Conservation (phyloP, 2,113 vertebrate species). For the Corythornis cristatus region DNA sequence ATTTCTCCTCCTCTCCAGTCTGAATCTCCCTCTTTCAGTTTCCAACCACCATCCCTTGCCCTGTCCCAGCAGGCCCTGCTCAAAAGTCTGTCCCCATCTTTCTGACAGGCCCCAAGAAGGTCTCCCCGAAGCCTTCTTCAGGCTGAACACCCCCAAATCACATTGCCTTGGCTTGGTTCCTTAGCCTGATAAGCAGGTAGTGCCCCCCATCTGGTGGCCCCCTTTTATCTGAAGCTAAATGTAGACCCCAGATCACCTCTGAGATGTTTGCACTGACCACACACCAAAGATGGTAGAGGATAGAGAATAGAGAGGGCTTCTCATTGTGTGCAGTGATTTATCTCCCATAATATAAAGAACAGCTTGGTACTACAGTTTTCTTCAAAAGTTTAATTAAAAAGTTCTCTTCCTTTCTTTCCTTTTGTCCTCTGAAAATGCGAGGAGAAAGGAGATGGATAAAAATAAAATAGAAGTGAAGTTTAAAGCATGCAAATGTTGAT, state of each 20-base stretch:
- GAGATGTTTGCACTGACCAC: background rate
- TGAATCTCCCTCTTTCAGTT: background rate
- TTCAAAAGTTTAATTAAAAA: constrained; percentile 56
- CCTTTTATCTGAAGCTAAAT: background rate
- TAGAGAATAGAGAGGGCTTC: background rate
- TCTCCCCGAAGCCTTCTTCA: background rate
- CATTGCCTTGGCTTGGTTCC: background rate
- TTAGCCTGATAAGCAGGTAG: background rate
- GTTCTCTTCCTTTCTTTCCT: constrained; percentile 3
- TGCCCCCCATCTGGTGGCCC: background rate
- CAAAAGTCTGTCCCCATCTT: background rate
- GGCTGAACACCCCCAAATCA: background rate
- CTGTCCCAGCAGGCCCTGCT: background rate
- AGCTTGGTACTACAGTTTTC: background rate
- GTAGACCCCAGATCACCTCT: background rate
- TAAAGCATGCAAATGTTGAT: constrained; percentile 59
- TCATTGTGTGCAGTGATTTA: constrained; percentile 18
- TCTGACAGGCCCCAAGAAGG: background rate
- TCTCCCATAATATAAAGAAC: background rate
- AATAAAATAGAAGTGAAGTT: constrained; percentile 47
- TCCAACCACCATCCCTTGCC: background rate
- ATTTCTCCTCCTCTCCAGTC: too few relatives aligned
- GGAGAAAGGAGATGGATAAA: constrained; percentile 39
- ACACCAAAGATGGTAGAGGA: rapidly evolving
- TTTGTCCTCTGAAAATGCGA: background rate